A percentile compares a stretch with the other conserved stretches of the same genome.
These are phyloP conservation scores for Calycopis cecrops DNA, from an alignment of 1,140 invertebrate genomes.

Conservation along the genomic window DNA sequence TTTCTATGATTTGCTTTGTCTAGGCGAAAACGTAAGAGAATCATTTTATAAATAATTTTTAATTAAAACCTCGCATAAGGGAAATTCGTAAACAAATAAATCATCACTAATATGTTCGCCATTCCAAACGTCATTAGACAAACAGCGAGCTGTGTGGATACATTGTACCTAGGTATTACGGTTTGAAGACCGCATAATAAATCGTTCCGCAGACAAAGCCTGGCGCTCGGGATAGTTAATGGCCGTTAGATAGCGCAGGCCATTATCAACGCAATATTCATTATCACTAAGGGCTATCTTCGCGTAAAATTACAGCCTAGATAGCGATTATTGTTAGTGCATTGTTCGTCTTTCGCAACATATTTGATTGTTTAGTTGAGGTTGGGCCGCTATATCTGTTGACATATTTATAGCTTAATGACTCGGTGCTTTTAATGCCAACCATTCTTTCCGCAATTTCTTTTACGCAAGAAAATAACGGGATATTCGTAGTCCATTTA, in stretches of 20 bases:
- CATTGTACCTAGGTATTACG: conserved; percentile 10
- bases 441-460: background rate
- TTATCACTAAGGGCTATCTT: conserved; percentile 24
- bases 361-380: conserved; percentile 22
- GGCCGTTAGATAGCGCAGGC: conserved; percentile 21
- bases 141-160: conserved; percentile 5
- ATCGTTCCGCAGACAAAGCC: conserved; percentile 30
- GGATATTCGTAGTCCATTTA: no score
- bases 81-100: background rate
- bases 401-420: background rate
- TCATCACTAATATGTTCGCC: conserved; percentile 1
- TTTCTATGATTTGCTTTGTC: no score
- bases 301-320: conserved; percentile 18
- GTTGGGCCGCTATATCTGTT: background rate
- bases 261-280: conserved; percentile 20
- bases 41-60: no score
- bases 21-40: no score
- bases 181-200: conserved; percentile 25
- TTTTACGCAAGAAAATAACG: no score
- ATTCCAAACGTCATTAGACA: conserved; percentile 9
- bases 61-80: background rate
- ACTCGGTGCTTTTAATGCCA: background rate
- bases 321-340: conserved; percentile 19
- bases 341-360: conserved; percentile 19
- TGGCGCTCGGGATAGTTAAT: conserved; percentile 25